phyloP scores from a whole-genome alignment of 2,113 vertebrate genomes.

The Mus spicilegus region DNA sequence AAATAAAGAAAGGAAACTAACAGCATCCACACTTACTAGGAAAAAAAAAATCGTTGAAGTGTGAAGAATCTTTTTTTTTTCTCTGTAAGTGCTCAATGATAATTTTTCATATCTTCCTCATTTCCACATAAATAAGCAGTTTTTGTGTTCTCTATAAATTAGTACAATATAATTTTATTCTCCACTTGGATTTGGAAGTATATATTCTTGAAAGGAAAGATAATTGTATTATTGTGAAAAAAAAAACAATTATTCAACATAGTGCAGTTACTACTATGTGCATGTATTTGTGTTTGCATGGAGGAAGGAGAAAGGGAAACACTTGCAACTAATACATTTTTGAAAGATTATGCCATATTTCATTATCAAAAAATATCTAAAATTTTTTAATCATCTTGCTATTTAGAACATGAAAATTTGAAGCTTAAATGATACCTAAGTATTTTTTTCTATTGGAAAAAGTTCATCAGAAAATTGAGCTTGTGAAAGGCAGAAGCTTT shows the following conservation, averaged over 20 bases:
- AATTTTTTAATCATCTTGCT: constrained; percentile 24
- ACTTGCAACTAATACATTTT: constrained; percentile 21
- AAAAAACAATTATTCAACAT: constrained; percentile 54
- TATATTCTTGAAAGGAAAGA: constrained; percentile 29
- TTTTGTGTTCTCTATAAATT: constrained; percentile 54
- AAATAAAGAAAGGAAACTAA: constrained; percentile 70
- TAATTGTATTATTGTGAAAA: neutral
- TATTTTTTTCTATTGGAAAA: constrained; percentile 18
- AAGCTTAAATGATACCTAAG: neutral
- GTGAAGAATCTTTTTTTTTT: constrained; percentile 20
- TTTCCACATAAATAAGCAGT: constrained; percentile 36
- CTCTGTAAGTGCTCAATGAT: neutral
- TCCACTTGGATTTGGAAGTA: neutral
- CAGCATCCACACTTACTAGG: neutral
- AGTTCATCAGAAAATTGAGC: neutral
- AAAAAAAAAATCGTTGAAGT: neutral
- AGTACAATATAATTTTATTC: constrained; percentile 41
- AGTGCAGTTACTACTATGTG: neutral
- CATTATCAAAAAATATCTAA: neutral
- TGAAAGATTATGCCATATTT: neutral
- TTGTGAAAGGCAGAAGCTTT: constrained; percentile 17
- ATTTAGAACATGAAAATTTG: constrained; percentile 24
- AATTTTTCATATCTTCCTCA: constrained; percentile 45
- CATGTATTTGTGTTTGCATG: too few relatives aligned
- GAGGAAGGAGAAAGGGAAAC: neutral